Base-by-base conservation (phyloP, 2,113 vertebrate genomes). In the Colistium nudipinnis region DNA sequence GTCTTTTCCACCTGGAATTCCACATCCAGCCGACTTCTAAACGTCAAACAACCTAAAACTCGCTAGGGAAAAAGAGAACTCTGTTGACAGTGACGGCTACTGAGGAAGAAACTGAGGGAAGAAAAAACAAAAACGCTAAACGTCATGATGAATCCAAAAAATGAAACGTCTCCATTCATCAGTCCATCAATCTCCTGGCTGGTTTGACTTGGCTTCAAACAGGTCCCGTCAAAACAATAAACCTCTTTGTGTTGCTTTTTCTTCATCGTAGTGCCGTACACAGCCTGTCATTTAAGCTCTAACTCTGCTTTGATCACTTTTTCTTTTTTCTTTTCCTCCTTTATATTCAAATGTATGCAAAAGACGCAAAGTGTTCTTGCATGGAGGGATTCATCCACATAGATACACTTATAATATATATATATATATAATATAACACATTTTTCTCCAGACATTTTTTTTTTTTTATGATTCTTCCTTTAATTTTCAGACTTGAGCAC, bases 41-140 rank as follows among this genome's bases (percentile, higher is more conserved):
- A 86, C 83, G 85, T 85, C 83, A 88, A 78, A 82, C 38, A 64
- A 65, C 14, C 62, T 78, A 82, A 80, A 81, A n/a, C 65, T 25
- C 54, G 43, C 2, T 28, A 45, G 53, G 31, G 54, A 52, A 68
- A 77, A 78, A 51, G 38, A 75, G 35, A 9, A 53, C 63, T 72
- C 74, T 33, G 53, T 53, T 62, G 69, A 64, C 48, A 78, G 68
- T 74, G 73, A 83, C 61, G 61, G 62, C n/a, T n/a, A n/a, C n/a
- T n/a, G 22, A 56, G 28, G 20, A 66, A 36, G 67, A 68, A 62
- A 57, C 35, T 61, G 62, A 77, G 44, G 68, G 25, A 73, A 74
- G 78, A 22, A 9, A 22, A 66, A 30, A 43, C 13, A 27, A 54
- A 76, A n/a, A n/a, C n/a, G 70, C 52, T 84, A 80, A 82, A 82